Conservation (phyloP, 2,888 invertebrate species). For the Steinernema carpocapsae region DNA sequence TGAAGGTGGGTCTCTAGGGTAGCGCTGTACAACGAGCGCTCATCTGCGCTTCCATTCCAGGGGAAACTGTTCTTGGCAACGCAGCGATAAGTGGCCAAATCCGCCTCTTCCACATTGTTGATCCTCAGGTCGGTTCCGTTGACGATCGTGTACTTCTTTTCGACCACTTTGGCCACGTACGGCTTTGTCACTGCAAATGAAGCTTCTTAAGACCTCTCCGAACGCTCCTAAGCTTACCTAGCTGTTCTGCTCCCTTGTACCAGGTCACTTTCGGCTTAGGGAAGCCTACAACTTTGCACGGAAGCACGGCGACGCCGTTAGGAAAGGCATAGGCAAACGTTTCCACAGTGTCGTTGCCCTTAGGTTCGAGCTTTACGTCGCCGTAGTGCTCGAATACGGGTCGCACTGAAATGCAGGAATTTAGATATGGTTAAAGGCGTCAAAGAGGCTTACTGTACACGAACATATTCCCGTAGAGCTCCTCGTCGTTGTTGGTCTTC, state of each 20-base stretch:
- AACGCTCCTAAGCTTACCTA: constrained; percentile 44
- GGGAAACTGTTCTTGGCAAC: constrained; percentile 57
- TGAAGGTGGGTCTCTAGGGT: background rate
- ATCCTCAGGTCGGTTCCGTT: constrained; percentile 42
- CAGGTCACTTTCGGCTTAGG: constrained; percentile 56
- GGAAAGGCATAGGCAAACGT: constrained; percentile 1
- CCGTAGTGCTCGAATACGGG: constrained; percentile 59
- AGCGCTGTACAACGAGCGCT: background rate
- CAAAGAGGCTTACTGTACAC: constrained; percentile 50
- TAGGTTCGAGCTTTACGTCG: constrained; percentile 46
- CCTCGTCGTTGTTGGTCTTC: constrained; percentile 42
- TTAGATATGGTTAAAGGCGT: background rate
- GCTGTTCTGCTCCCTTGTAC: constrained; percentile 54
- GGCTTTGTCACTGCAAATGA: constrained; percentile 14
- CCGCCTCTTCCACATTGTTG: constrained; percentile 43
- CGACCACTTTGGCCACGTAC: too few species aligned
- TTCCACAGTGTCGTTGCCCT: constrained; percentile 41
- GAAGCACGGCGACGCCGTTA: constrained; percentile 45
- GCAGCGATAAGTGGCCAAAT: constrained; percentile 59
- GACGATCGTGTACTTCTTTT: constrained; percentile 38
- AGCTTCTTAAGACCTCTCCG: background rate
- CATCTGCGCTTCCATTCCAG: constrained; percentile 41
- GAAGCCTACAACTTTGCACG: constrained; percentile 58
- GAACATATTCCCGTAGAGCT: constrained; percentile 60
- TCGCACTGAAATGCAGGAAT: constrained; percentile 47